phyloP scores from a whole-genome alignment of 2,797 vertebrate genomes.

The Epinephelus awoara region DNA sequence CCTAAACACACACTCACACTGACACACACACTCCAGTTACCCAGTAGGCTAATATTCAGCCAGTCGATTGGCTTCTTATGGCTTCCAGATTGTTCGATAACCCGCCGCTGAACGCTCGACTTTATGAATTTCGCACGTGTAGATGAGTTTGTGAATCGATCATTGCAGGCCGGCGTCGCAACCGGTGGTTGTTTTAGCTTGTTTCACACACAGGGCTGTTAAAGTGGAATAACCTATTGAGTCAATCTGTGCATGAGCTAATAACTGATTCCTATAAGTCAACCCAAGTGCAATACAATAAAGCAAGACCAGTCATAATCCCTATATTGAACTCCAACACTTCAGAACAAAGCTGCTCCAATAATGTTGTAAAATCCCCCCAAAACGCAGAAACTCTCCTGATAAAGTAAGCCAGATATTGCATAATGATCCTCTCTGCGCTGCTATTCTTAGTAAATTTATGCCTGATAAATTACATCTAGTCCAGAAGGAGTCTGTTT shows the following conservation, averaged over 20 bases:
- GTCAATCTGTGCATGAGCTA: conserved; percentile 33
- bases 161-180: conserved; percentile 44
- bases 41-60: conserved; percentile 43
- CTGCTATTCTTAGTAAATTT: conserved; percentile 40
- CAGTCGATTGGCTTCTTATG: conserved; percentile 67
- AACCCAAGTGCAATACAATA: conserved; percentile 58
- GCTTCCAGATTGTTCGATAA: conserved; percentile 74
- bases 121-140: conserved; percentile 54
- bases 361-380: conserved; percentile 20
- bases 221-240: conserved; percentile 28
- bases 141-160: conserved; percentile 69
- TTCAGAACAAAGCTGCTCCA: background rate
- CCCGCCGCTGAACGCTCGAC: conserved; percentile 40
- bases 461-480: conserved; percentile 40
- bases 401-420: conserved; percentile 19
- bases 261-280: conserved; percentile 62
- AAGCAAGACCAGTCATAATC: conserved; percentile 46
- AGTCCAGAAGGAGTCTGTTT: conserved; percentile 48
- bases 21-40: conserved; percentile 27
- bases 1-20: conserved; percentile 27
- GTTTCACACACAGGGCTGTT: conserved; percentile 27
- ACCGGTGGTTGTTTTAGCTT: conserved; percentile 62
- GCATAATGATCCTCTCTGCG: background rate
- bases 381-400: conserved; percentile 11
- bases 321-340: conserved; percentile 32